Base-by-base conservation (phyloP, 2,797 vertebrate genomes). In the Lithobates pipiens region DNA sequence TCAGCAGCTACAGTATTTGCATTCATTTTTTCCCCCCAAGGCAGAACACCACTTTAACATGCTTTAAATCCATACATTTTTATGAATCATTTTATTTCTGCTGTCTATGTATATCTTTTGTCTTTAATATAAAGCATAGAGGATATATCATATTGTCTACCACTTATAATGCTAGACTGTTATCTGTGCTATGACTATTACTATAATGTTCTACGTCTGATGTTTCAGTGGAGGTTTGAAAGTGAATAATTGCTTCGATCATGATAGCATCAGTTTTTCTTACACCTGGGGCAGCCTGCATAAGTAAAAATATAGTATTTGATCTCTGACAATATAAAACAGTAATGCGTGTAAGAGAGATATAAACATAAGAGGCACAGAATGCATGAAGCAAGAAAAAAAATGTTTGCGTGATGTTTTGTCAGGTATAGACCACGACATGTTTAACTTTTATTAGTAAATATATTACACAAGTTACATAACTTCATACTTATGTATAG, bases 291-390 rank as follows among this genome's bases (percentile, higher is more conserved):
- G 29, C 36, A 23, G 18, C 70, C 36, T 10, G 70, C 36, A 72
- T 39, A 42, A 72, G 70, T 42, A 11, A n/a, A 72, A 36, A 39
- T 76, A 34, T 25, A 57, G 9, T 76, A 57, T 76, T 76, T 76
- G 11, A 10, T 57, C 46, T 57, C 29, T 21, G 6, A 76, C 74
- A 57, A 21, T 76, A 44, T 57, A 23, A 71, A 36, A 34, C 21
- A 71, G 50, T 76, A 34, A 54, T 54, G 73, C 46, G 44, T 76
- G 44, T 76, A 42, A 76, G 27, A 34, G 46, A 18, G 21, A 7
- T 76, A 76, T 74, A 46, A 74, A 74, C 50, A 76, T 11, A 8
- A 32, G 29, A 16, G 44, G 50, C 25, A 32, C 5, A 34, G 1
- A 18, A 34, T 21, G 2, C 27, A 18, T 61, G 15, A 76, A 61